Conservation (phyloP, 2,113 vertebrate species). For the Catagonus wagneri region DNA sequence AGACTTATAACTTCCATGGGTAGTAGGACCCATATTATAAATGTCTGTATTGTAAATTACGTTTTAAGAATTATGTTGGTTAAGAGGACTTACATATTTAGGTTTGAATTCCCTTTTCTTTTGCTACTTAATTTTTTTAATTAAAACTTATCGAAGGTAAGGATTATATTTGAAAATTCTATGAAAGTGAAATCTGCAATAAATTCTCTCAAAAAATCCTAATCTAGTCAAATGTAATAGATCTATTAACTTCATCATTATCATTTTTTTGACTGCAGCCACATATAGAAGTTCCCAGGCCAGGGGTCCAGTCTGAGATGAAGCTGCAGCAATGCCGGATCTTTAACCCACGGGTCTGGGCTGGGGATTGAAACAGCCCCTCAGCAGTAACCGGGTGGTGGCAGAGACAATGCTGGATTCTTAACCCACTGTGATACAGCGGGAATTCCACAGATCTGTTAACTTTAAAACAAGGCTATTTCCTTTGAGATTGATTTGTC, state of each 20-base stretch:
- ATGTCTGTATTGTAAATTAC: background rate
- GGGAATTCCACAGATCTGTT: background rate
- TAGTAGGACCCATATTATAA: background rate
- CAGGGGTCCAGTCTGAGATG: too few species aligned
- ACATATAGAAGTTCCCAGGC: too few species aligned
- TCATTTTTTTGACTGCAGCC: too few species aligned
- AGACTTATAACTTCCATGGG: background rate
- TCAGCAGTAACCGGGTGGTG: too few species aligned
- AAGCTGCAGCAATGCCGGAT: too few species aligned
- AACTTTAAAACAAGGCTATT: background rate
- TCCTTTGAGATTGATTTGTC: background rate
- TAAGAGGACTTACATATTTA: conserved; percentile 19
- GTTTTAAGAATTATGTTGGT: background rate
- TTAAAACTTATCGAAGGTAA: background rate
- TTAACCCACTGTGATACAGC: too few species aligned
- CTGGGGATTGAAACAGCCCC: too few species aligned
- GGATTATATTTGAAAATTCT: background rate
- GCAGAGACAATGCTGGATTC: too few species aligned
- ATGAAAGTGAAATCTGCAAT: background rate
- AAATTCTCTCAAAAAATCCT: background rate
- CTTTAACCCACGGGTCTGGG: too few species aligned
- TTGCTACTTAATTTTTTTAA: background rate
- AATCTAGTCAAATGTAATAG: background rate
- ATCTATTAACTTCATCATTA: background rate
- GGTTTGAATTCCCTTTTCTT: conserved; percentile 26